Evolutionary conservation across 2,888 invertebrate genomes (phyloP).

Genomic region (Drosophila quinaria): DNA sequence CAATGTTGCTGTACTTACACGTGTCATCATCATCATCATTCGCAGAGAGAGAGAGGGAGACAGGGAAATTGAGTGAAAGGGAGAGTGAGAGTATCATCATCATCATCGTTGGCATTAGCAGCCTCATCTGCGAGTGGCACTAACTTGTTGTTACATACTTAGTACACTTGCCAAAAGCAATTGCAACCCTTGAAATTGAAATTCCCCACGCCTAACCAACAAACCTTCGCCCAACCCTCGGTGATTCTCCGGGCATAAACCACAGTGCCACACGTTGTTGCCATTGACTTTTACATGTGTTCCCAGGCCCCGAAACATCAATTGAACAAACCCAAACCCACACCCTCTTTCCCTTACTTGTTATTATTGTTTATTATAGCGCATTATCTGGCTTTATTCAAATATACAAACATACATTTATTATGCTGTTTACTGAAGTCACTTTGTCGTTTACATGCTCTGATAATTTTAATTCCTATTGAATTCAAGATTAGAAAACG

Average conservation of each 20-base stretch:
- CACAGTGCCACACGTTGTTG: conserved; percentile 68
- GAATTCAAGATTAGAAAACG: neutral
- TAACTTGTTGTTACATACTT: conserved; percentile 47
- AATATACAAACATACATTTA: conserved; percentile 38
- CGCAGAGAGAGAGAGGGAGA: conserved; percentile 20
- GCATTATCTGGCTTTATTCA: conserved; percentile 26
- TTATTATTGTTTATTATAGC: conserved; percentile 36
- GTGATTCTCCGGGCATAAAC: conserved; percentile 47
- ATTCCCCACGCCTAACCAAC: neutral
- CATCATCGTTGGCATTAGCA: conserved; percentile 50
- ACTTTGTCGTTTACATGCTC: neutral
- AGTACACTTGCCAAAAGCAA: conserved; percentile 52
- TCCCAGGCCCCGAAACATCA: conserved; percentile 37
- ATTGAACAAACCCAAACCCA: conserved; percentile 29
- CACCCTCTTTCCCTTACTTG: conserved; percentile 12
- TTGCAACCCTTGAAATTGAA: conserved; percentile 59
- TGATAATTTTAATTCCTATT: neutral
- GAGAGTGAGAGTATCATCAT: conserved; percentile 32
- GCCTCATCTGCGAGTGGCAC: conserved; percentile 43
- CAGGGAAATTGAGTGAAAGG: conserved; percentile 21
- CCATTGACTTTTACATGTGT: conserved; percentile 76
- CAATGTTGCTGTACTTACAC: conserved; percentile 82
- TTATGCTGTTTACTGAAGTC: conserved; percentile 11
- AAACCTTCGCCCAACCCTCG: conserved; percentile 15
- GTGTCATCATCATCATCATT: conserved; percentile 67